Base-by-base conservation (phyloP, 2,113 vertebrate species). In the Dascyllus trimaculatus region DNA sequence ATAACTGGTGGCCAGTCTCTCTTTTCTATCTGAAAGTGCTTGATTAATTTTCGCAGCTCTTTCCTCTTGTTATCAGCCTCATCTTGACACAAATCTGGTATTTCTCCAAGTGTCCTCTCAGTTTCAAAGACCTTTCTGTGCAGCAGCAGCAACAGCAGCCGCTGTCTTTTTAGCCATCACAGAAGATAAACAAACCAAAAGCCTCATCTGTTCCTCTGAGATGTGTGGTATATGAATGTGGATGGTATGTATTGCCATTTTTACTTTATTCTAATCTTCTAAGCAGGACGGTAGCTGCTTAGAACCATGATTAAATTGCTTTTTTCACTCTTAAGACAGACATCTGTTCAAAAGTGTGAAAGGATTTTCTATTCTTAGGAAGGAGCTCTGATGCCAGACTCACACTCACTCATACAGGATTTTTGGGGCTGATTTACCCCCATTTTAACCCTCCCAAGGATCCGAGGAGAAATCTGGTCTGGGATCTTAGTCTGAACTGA, bases 191-290 rank as follows among this genome's bases (percentile, higher is more conserved):
- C 21, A 32, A 49, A 71, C 8, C 22, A 54, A 61, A 61, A 29
- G 4, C 69, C 46, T 6, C 13, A 15, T 40, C 22, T 1, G 24
- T 24, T 19, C 21, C 29, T 22, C 54, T 13, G 7, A 54, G 61
- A 83, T 86, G 87, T 94, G 91, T 81, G 93, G 93, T 94, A 88
- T 91, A 90, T 93, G 91, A 91, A 90, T 80, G 85, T 88, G 91
- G 94, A 89, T 54, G 88, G 81, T 89, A 19, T 72, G 46, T 65
- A 5, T 71, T 91, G 81, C 81, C 65, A 24, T 67, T 73, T 29
- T 72, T 35, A 19, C 49, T n/a, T 52, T 13, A 21, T 45, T 77
- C 25, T 66, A 11, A 57, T 72, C 52, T 60, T 0, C 21, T 43
- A 21, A 76, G 4, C 60, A 48, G 53, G 15, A 32, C 56, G 21